These are phyloP conservation scores for Eupithecia dodoneata DNA, from an alignment of 2,888 invertebrate species.

Conservation along the genomic window DNA sequence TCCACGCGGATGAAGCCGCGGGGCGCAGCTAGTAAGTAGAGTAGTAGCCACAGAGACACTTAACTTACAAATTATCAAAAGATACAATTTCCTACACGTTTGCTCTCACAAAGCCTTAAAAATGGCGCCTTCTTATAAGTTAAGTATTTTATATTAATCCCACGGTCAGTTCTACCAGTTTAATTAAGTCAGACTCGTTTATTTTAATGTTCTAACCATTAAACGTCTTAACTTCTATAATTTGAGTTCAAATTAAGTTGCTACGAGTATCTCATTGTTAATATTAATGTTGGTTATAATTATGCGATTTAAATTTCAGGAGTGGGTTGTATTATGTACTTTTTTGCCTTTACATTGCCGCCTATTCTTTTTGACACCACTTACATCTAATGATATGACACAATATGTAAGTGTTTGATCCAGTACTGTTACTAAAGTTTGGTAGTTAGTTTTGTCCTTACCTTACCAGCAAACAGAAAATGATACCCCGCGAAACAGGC, in stretches of 20 bases:
- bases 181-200: slow-evolving; percentile 36
- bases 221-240: slow-evolving; percentile 39
- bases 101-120: neutral
- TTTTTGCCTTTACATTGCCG: neutral
- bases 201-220: slow-evolving; percentile 40
- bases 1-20: too few relatives aligned
- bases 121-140: slow-evolving; percentile 6
- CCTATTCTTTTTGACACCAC: neutral
- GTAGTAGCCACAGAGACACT: neutral
- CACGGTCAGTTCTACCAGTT: slow-evolving; percentile 33
- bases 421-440: too few relatives aligned
- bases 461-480: too few relatives aligned
- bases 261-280: slow-evolving; percentile 31
- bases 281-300: slow-evolving; percentile 35
- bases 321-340: neutral
- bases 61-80: neutral
- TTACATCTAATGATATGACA: neutral
- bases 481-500: too few relatives aligned
- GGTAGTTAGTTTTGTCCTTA: too few relatives aligned
- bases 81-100: neutral
- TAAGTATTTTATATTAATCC: slow-evolving; percentile 22
- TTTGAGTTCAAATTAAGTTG: slow-evolving; percentile 38
- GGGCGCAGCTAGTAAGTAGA: too few relatives aligned
- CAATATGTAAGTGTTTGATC: too few relatives aligned
- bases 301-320: slow-evolving; percentile 28